A percentile compares a stretch with the other conserved stretches of the same genome.
These are phyloP conservation scores for Nephrotoma flavescens DNA, from an alignment of 2,888 invertebrate species.

Conservation along the genomic window DNA sequence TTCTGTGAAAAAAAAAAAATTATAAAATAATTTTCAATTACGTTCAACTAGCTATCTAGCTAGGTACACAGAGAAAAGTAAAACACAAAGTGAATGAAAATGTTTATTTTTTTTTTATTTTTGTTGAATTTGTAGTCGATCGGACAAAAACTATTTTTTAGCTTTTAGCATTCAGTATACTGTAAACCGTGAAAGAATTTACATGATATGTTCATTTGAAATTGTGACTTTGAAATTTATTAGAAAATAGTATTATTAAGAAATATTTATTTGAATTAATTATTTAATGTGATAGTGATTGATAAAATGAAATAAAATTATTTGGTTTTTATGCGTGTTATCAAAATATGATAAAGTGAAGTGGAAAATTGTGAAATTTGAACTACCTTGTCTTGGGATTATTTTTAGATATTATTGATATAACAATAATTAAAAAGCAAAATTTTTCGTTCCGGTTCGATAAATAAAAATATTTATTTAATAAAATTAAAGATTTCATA, in stretches of 20 bases:
- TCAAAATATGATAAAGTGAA: background rate
- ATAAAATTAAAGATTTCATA: background rate
- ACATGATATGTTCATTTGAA: background rate
- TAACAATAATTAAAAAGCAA: background rate
- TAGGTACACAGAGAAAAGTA: background rate
- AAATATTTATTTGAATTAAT: too few relatives aligned
- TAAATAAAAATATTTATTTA: background rate
- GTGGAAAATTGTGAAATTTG: background rate
- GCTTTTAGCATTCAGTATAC: background rate
- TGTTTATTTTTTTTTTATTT: background rate
- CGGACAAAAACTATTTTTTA: background rate
- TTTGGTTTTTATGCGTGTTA: background rate
- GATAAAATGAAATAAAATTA: background rate
- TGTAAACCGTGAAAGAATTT: background rate
- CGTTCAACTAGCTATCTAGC: background rate
- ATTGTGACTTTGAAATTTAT: background rate
- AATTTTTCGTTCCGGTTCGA: slow-evolving; percentile 2
- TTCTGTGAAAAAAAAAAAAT: background rate
- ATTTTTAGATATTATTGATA: background rate
- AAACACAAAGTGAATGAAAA: background rate
- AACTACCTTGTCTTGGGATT: background rate
- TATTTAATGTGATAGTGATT: background rate
- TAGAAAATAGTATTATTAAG: background rate
- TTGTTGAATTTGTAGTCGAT: background rate
- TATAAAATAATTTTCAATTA: background rate